phyloP scores from a whole-genome alignment of 2,113 vertebrate genomes.

The Siphamia tubifer region DNA sequence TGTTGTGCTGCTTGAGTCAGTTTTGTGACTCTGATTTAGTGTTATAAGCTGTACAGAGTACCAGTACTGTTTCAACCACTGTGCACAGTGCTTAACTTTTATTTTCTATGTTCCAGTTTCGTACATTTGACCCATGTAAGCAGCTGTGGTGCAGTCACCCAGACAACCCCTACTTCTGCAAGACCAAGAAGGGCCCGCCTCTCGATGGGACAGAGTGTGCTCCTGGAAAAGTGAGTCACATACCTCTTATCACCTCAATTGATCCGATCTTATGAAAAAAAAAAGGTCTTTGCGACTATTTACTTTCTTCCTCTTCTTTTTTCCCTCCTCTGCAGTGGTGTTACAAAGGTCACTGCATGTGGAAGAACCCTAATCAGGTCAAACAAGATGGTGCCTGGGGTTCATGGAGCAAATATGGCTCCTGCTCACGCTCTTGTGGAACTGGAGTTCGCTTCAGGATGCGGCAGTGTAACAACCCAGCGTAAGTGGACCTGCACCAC shows the following conservation, averaged over 20 bases:
- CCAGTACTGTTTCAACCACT: too few relatives aligned
- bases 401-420: slow-evolving; percentile 91
- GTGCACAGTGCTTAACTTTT: background rate
- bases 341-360: slow-evolving; percentile 99
- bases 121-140: slow-evolving; percentile 96
- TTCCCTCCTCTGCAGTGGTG: slow-evolving; percentile 85
- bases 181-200: slow-evolving; percentile 98
- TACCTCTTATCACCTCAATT: background rate
- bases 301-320: background rate
- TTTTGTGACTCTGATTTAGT: too few relatives aligned
- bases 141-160: slow-evolving; percentile 99
- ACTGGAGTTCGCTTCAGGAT: slow-evolving; percentile 92
- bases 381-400: slow-evolving; percentile 94
- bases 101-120: slow-evolving; percentile 81
- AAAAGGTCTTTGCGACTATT: background rate
- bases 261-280: background rate
- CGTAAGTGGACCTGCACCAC: slow-evolving; percentile 75
- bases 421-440: slow-evolving; percentile 93
- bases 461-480: slow-evolving; percentile 92
- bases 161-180: slow-evolving; percentile 98
- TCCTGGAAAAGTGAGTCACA: slow-evolving; percentile 84
- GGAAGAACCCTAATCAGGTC: slow-evolving; percentile 92
- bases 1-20: too few relatives aligned
- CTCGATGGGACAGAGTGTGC: slow-evolving; percentile 95
- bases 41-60: background rate